These are phyloP conservation scores for Sebastes trivittatus DNA, from an alignment of 2,797 vertebrate species.

Conservation along the genomic window DNA sequence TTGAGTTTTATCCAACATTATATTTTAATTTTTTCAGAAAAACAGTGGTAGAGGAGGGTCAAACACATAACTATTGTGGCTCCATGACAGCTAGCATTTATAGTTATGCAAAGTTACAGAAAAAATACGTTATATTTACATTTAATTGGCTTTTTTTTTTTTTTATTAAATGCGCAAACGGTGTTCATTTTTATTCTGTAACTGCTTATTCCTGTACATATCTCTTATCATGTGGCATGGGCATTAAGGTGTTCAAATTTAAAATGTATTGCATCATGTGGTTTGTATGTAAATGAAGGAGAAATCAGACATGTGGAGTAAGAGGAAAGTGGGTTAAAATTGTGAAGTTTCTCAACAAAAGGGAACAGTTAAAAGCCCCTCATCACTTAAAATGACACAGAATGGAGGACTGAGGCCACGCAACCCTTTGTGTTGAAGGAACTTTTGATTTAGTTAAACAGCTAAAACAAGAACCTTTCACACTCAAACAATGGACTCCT, in stretches of 20 bases:
- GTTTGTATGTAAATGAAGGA: neutral
- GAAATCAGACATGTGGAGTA: neutral
- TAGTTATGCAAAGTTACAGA: neutral
- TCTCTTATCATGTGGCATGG: neutral
- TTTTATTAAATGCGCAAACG: neutral
- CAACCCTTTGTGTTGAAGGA: slow-evolving; percentile 63
- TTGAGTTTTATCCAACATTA: neutral
- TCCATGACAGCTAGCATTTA: neutral
- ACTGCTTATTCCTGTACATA: neutral
- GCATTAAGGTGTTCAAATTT: neutral
- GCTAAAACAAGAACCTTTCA: slow-evolving; percentile 79
- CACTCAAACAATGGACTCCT: slow-evolving; percentile 69
- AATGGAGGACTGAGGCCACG: slow-evolving; percentile 43
- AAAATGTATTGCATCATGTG: neutral
- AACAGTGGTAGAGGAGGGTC: slow-evolving; percentile 16
- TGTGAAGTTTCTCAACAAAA: slow-evolving; percentile 42
- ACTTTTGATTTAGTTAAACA: slow-evolving; percentile 76
- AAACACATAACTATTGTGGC: slow-evolving; percentile 11
- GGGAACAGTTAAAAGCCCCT: slow-evolving; percentile 49
- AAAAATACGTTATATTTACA: too few relatives aligned
- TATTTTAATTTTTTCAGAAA: neutral
- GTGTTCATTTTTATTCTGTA: neutral
- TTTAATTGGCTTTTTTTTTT: neutral
- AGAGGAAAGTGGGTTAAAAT: slow-evolving; percentile 14
- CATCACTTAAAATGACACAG: slow-evolving; percentile 57